A percentile compares a stretch with the other conserved stretches of the same genome.
Evolutionary conservation across 2,888 invertebrate genomes (phyloP).

Genomic region (Operophtera brumata): DNA sequence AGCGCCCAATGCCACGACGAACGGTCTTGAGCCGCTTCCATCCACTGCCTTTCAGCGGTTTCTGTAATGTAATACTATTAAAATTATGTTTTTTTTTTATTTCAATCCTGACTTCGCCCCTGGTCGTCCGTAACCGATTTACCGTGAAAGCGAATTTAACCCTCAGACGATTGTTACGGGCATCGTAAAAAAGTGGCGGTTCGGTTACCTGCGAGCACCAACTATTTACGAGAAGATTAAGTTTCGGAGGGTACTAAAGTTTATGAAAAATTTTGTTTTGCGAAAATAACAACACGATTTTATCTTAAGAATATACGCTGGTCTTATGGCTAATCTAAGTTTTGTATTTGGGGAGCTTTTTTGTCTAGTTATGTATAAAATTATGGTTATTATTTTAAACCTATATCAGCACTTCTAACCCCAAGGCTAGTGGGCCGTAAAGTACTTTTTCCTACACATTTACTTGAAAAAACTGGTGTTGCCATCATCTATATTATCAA

Average conservation of each 20-base stretch:
- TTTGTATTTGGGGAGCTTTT: neutral
- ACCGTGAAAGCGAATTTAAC: constrained; percentile 67
- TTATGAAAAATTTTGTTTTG: constrained; percentile 29
- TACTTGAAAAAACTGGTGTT: no score
- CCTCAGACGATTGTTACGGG: constrained; percentile 52
- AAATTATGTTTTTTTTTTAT: no score
- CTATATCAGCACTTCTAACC: no score
- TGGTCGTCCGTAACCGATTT: constrained; percentile 48
- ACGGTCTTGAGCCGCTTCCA: no score
- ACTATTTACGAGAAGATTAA: constrained; percentile 49
- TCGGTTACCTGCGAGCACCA: constrained; percentile 51
- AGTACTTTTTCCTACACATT: no score
- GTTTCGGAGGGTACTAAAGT: constrained; percentile 41
- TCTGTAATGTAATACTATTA: no score
- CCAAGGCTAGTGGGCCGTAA: no score
- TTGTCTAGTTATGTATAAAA: neutral
- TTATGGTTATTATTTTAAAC: no score
- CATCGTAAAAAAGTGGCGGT: constrained; percentile 52
- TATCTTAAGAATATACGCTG: neutral
- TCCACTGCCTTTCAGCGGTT: no score
- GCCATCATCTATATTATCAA: no score
- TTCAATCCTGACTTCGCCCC: constrained; percentile 21
- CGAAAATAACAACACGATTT: constrained; percentile 20
- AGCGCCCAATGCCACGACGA: no score
- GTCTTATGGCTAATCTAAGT: neutral